Evolutionary conservation across 2,888 invertebrate genomes (phyloP).

Genomic region (Thysanoteuthis rhombus): DNA sequence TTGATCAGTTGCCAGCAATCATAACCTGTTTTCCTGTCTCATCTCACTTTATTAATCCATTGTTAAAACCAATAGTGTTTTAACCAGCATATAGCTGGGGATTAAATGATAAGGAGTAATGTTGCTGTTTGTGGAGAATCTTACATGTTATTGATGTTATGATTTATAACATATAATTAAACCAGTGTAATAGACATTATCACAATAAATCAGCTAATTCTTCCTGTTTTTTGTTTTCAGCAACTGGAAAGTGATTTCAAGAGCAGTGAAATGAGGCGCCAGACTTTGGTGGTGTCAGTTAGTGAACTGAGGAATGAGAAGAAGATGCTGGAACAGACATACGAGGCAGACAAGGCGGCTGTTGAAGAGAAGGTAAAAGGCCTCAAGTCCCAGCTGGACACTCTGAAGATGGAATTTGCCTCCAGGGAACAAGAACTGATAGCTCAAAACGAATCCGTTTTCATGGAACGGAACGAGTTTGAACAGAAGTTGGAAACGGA

Average conservation of each 20-base stretch:
- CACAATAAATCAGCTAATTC: neutral
- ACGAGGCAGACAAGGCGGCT: neutral
- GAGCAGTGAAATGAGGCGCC: slow-evolving; percentile 21
- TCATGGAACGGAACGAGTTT: neutral
- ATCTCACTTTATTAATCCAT: no score
- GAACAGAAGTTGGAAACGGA: neutral
- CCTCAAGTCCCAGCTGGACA: neutral
- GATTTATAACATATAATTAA: no score
- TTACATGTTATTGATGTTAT: no score
- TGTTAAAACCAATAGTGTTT: no score
- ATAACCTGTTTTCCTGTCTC: no score
- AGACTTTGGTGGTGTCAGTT: neutral
- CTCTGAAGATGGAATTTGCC: slow-evolving; percentile 1
- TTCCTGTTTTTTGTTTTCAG: neutral
- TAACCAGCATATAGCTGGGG: no score
- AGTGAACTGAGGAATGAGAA: neutral
- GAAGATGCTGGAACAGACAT: neutral
- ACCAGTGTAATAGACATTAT: no score
- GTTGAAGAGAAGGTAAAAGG: neutral
- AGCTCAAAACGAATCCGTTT: neutral
- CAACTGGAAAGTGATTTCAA: slow-evolving; percentile 19
- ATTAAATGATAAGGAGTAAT: no score
- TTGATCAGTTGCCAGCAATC: no score
- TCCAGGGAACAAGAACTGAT: neutral
- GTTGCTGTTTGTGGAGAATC: no score